Conservation (phyloP, 2,113 vertebrate genomes). For the Osmerus eperlanus region DNA sequence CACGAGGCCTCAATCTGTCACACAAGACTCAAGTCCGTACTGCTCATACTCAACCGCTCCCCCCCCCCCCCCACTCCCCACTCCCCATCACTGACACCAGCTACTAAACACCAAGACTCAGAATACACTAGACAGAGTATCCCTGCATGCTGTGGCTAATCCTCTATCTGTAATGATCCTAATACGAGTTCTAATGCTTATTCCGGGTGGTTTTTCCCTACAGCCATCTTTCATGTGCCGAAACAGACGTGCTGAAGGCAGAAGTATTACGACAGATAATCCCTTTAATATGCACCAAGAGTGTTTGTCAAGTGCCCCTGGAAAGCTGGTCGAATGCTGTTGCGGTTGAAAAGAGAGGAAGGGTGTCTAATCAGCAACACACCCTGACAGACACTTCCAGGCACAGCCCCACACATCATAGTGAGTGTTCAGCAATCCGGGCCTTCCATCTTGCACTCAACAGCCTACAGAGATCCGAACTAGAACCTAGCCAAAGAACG, state of each 20-base stretch:
- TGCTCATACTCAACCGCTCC: neutral
- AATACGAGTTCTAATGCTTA: neutral
- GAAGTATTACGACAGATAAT: neutral
- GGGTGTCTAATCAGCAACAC: neutral
- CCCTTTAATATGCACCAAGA: neutral
- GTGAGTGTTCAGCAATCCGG: too few species aligned
- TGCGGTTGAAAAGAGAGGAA: neutral
- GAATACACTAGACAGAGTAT: neutral
- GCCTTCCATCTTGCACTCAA: too few species aligned
- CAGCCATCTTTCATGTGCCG: neutral
- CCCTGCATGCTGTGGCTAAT: neutral
- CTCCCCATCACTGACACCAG: neutral
- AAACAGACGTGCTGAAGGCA: neutral
- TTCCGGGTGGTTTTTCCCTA: neutral
- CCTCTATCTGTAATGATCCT: neutral
- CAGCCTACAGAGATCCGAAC: too few species aligned
- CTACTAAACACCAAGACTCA: neutral
- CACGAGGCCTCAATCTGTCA: slow-evolving; percentile 1
- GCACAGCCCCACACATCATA: too few species aligned
- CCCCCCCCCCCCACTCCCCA: neutral
- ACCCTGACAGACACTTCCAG: too few species aligned
- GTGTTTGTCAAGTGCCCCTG: neutral
- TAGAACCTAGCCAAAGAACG: too few species aligned
- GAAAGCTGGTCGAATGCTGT: neutral
- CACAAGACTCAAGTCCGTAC: neutral